Percentiles rank a stretch among this genome's conserved stretches.
Conservation (phyloP, 1,140 invertebrate species). For the Brachionus asplanchnoidis region DNA sequence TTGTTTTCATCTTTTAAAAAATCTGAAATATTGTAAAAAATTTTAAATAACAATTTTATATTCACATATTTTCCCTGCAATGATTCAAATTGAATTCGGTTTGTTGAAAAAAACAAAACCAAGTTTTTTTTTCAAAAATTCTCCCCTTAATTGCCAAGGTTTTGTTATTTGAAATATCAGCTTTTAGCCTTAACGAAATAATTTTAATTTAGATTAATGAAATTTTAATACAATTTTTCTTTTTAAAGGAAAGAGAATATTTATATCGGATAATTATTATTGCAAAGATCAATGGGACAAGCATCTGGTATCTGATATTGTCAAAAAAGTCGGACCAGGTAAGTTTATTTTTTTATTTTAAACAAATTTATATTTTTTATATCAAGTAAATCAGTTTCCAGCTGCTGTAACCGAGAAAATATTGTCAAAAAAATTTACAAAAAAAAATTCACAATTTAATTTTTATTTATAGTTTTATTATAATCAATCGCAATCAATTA, state of each 20-base stretch:
- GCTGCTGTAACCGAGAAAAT: too few species aligned
- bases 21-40: slow-evolving; percentile 3
- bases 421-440: too few species aligned
- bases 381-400: too few species aligned
- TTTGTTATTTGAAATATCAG: background rate
- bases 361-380: too few species aligned
- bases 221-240: background rate
- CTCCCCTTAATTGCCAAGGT: background rate
- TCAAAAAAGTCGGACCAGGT: slow-evolving; percentile 32
- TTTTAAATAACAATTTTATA: background rate
- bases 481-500: too few species aligned
- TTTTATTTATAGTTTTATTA: too few species aligned
- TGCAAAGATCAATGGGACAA: slow-evolving; percentile 23
- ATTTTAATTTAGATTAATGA: too few species aligned
- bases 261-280: slow-evolving; percentile 22
- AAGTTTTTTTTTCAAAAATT: background rate
- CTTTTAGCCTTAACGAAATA: too few species aligned
- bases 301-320: slow-evolving; percentile 5
- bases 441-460: too few species aligned
- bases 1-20: background rate
- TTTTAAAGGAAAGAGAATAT: slow-evolving; percentile 2
- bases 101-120: background rate
- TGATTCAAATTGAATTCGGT: background rate
- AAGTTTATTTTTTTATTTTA: background rate
- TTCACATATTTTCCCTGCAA: background rate